These are phyloP conservation scores for Hermetia illucens DNA, from an alignment of 1,140 invertebrate species.

Conservation along the genomic window DNA sequence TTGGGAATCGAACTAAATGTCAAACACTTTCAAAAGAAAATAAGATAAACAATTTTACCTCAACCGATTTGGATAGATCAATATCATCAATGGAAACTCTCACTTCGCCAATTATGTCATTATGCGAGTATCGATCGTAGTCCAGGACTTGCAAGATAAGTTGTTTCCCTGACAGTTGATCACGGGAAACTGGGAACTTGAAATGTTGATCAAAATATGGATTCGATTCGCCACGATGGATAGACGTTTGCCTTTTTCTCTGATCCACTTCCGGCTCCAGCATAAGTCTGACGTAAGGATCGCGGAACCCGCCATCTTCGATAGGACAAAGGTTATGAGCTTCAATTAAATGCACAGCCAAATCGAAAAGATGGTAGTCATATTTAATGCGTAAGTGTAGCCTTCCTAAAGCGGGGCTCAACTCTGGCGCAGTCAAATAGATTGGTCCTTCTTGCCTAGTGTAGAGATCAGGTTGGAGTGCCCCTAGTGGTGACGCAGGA, in stretches of 20 bases:
- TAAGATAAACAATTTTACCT: slow-evolving; percentile 32
- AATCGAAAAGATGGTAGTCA: slow-evolving; percentile 76
- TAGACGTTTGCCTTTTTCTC: slow-evolving; percentile 67
- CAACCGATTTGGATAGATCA: slow-evolving; percentile 53
- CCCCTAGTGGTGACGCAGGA: slow-evolving; percentile 61
- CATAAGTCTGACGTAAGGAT: slow-evolving; percentile 67
- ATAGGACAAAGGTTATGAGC: slow-evolving; percentile 68
- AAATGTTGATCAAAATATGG: slow-evolving; percentile 74
- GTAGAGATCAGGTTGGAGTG: slow-evolving; percentile 75
- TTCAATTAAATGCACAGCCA: slow-evolving; percentile 78
- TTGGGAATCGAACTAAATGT: not conserved
- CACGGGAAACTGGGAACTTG: slow-evolving; percentile 70
- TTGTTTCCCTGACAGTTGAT: slow-evolving; percentile 59
- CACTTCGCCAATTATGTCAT: slow-evolving; percentile 64
- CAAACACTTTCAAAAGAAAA: not conserved
- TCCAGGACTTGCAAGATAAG: slow-evolving; percentile 52
- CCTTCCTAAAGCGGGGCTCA: slow-evolving; percentile 46
- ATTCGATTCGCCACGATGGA: slow-evolving; percentile 59
- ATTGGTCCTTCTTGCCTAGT: slow-evolving; percentile 56
- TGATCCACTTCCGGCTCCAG: slow-evolving; percentile 67
- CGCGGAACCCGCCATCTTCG: slow-evolving; percentile 71
- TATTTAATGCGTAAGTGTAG: slow-evolving; percentile 77
- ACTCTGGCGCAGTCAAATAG: slow-evolving; percentile 45
- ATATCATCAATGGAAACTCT: slow-evolving; percentile 52
- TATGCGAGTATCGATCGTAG: slow-evolving; percentile 54